phyloP scores from a whole-genome alignment of 2,888 invertebrate species.

The Dascillus cervinus region DNA sequence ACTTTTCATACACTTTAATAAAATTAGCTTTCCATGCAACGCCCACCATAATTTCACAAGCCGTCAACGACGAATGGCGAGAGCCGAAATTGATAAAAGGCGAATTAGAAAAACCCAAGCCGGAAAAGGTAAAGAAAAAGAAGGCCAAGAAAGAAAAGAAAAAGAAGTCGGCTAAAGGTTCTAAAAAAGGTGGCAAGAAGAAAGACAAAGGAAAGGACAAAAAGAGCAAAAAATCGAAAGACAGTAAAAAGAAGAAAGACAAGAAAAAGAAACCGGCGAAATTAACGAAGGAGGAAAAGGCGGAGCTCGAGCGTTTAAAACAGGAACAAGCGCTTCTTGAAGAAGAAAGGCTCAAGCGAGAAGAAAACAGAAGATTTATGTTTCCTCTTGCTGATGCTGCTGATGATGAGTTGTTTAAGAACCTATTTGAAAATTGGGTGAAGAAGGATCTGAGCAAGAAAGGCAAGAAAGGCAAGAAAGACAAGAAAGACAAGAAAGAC shows the following conservation, averaged over 20 bases:
- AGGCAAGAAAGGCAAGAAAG: constrained; percentile 6
- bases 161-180: constrained; percentile 21
- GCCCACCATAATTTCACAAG: constrained; percentile 32
- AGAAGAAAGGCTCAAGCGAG: constrained; percentile 22
- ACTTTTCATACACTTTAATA: constrained; percentile 35
- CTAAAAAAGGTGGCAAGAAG: constrained; percentile 11
- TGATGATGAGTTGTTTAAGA: constrained; percentile 31
- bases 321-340: constrained; percentile 26
- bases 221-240: constrained; percentile 16
- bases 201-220: constrained; percentile 20
- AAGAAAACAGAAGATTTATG: constrained; percentile 33
- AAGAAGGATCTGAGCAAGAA: constrained; percentile 13
- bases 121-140: constrained; percentile 23
- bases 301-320: constrained; percentile 24
- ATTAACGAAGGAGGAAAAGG: constrained; percentile 27
- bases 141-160: constrained; percentile 24
- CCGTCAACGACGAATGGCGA: constrained; percentile 32
- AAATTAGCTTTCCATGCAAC: constrained; percentile 29
- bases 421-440: constrained; percentile 34
- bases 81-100: constrained; percentile 34
- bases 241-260: constrained; percentile 13
- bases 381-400: constrained; percentile 37
- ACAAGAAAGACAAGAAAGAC: constrained; percentile 6
- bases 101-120: constrained; percentile 29
- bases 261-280: constrained; percentile 19